Evolutionary conservation across 2,888 invertebrate genomes (phyloP).

Genomic region (Loripinus fragilis): DNA sequence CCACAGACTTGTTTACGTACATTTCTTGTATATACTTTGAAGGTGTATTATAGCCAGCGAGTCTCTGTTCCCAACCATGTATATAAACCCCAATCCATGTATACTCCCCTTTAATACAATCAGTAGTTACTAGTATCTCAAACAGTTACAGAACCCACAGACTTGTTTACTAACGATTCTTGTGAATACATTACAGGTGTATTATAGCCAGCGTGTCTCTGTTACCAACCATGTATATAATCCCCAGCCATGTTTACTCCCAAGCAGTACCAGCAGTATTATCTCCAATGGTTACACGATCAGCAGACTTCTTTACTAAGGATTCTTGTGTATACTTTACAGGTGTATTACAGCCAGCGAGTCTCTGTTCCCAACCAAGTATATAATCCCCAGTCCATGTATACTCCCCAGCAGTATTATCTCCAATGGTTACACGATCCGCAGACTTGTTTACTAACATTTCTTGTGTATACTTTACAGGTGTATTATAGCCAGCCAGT

Average conservation of each 20-base stretch:
- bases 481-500: too few species aligned
- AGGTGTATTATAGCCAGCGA: constrained; percentile 16
- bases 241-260: constrained; percentile 45
- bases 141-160: constrained; percentile 57
- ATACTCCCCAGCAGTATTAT: constrained; percentile 49
- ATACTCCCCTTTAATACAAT: constrained; percentile 54
- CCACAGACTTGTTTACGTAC: constrained; percentile 33
- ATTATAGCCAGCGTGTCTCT: constrained; percentile 4
- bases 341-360: constrained; percentile 16
- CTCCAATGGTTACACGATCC: constrained; percentile 57
- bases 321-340: neutral
- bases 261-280: constrained; percentile 55
- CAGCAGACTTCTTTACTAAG: constrained; percentile 34
- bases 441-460: too few species aligned
- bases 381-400: constrained; percentile 37
- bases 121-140: constrained; percentile 46
- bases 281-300: constrained; percentile 55
- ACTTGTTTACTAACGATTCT: neutral
- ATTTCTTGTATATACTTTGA: neutral
- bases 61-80: constrained; percentile 14
- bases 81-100: constrained; percentile 37
- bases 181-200: too few species aligned
- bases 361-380: constrained; percentile 15
- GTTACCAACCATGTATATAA: constrained; percentile 19
- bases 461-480: too few species aligned